phyloP scores from a whole-genome alignment of 2,797 vertebrate genomes.

The Xyrichtys novacula region DNA sequence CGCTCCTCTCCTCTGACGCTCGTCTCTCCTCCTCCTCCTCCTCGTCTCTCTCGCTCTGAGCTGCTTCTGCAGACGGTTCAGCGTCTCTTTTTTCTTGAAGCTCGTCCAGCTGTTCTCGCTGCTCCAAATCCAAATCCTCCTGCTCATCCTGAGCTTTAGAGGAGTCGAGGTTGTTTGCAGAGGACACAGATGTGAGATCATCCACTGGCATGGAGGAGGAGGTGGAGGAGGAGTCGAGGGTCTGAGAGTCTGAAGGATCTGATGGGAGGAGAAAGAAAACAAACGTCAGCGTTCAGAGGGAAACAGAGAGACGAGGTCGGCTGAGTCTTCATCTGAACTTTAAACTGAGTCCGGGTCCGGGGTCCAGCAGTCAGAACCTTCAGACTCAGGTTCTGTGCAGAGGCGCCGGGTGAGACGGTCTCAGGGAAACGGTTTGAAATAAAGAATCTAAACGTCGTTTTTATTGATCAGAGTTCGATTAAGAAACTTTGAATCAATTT shows the following conservation, averaged over 20 bases:
- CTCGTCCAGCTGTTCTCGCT: slow-evolving; percentile 1
- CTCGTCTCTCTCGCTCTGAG: slow-evolving; percentile 23
- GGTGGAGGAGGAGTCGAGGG: not conserved
- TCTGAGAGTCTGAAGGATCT: slow-evolving; percentile 58
- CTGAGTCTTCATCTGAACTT: too few species aligned
- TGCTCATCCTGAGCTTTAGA: not conserved
- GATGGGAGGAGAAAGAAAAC: not conserved
- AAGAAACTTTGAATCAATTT: too few species aligned
- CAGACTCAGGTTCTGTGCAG: too few species aligned
- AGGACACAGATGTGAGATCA: slow-evolving; percentile 37
- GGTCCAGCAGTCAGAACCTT: too few species aligned
- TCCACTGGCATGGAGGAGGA: slow-evolving; percentile 13
- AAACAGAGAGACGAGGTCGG: too few species aligned
- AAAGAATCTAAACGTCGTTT: too few species aligned
- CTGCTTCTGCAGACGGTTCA: slow-evolving; percentile 13
- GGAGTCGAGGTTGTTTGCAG: slow-evolving; percentile 1
- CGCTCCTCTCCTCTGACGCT: not conserved
- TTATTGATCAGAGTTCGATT: too few species aligned
- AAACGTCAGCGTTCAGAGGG: not conserved
- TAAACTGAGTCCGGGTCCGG: too few species aligned
- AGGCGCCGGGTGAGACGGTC: too few species aligned
- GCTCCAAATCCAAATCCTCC: slow-evolving; percentile 30
- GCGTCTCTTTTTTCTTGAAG: slow-evolving; percentile 32
- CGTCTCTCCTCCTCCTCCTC: slow-evolving; percentile 16
- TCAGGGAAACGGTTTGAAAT: too few species aligned